These are phyloP conservation scores for Mustela lutreola DNA, from an alignment of 2,113 vertebrate species.

Conservation along the genomic window DNA sequence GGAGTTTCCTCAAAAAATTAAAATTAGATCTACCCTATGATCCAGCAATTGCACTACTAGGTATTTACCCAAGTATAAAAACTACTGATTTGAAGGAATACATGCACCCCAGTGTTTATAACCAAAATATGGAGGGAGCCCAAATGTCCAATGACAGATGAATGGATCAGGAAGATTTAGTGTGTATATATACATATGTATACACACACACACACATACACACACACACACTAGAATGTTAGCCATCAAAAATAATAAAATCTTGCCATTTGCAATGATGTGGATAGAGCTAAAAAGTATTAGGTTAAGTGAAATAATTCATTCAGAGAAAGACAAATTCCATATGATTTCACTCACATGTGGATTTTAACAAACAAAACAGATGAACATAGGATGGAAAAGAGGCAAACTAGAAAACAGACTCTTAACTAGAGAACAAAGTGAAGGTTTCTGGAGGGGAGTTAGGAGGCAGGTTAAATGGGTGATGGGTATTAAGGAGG, in stretches of 20 bases:
- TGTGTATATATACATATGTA: too few species aligned
- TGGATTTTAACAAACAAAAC: background rate
- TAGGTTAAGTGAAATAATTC: background rate
- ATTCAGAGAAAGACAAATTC: background rate
- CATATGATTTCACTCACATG: background rate
- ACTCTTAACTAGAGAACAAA: background rate
- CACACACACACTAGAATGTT: background rate
- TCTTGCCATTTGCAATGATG: background rate
- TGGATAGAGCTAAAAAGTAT: background rate
- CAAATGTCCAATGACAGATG: background rate
- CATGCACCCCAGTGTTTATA: background rate
- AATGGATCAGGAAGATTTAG: background rate
- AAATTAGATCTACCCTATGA: background rate
- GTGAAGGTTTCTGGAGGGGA: background rate
- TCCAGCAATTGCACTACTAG: background rate
- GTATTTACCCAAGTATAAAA: background rate
- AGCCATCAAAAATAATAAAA: background rate
- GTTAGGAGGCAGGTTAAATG: background rate
- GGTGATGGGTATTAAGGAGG: background rate
- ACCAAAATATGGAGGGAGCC: background rate
- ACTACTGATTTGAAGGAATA: background rate
- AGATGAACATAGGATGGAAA: background rate
- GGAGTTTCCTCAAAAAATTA: background rate
- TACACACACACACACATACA: too few species aligned
- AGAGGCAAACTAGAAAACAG: background rate